A percentile compares a stretch with the other conserved stretches of the same genome.
Conservation (phyloP, 2,797 vertebrate species). For the Chloroceryle amazona region DNA sequence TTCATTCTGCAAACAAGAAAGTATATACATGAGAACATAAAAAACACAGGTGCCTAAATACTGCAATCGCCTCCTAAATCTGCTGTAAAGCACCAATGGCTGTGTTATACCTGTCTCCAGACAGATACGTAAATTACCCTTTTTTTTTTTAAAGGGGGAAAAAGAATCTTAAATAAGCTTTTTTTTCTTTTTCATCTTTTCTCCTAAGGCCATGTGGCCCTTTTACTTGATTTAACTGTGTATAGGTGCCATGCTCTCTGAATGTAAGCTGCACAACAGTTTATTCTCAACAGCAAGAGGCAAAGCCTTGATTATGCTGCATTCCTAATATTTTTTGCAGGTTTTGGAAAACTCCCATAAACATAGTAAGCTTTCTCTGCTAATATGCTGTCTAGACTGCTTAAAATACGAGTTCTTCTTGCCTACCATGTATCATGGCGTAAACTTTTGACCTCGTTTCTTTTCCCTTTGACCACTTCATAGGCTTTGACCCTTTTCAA, state of each 20-base stretch:
- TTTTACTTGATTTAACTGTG: not conserved
- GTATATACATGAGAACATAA: slow-evolving; percentile 52
- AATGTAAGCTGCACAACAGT: slow-evolving; percentile 56
- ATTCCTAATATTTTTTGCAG: slow-evolving; percentile 67
- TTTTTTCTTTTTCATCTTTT: not conserved
- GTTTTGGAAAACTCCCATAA: slow-evolving; percentile 72
- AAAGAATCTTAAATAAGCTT: not conserved
- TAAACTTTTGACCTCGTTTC: slow-evolving; percentile 76
- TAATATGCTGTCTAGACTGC: slow-evolving; percentile 80
- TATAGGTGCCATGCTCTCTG: not conserved
- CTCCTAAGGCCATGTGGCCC: not conserved
- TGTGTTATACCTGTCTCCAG: not conserved
- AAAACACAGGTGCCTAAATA: slow-evolving; percentile 49
- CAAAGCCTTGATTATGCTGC: slow-evolving; percentile 61
- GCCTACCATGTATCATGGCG: slow-evolving; percentile 38
- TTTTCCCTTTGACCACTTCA: slow-evolving; percentile 62
- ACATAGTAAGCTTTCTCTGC: slow-evolving; percentile 72
- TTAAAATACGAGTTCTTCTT: slow-evolving; percentile 70
- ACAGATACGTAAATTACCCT: not conserved
- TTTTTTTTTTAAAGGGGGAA: not conserved
- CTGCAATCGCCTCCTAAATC: slow-evolving; percentile 13
- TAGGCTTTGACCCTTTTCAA: slow-evolving; percentile 35
- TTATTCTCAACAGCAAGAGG: slow-evolving; percentile 59
- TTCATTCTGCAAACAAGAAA: slow-evolving; percentile 60
- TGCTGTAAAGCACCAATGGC: not conserved